Base-by-base conservation (phyloP, 1,140 invertebrate genomes). In the Campoletis sonorensis region DNA sequence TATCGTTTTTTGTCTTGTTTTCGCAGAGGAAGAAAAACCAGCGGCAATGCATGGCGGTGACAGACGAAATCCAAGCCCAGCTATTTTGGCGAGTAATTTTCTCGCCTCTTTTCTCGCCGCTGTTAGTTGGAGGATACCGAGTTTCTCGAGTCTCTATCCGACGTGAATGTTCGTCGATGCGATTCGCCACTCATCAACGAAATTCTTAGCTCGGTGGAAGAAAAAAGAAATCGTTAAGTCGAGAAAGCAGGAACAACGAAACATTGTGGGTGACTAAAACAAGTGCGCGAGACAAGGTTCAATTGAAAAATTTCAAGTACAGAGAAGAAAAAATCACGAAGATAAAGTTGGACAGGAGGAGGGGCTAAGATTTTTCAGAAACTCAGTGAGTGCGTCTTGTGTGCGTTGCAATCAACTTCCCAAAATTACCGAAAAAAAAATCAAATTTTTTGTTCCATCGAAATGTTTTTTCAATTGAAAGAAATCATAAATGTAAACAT, bases 31-130 rank as follows among this genome's bases (percentile, higher is more conserved):
- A 73, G 92, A 93, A 84, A 92, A 93, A 85, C 92, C 93, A 10
- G 93, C 92, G 72, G 93, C 93, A 45, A 93, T 93, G 92, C 92
- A 93, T 87, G 92, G 93, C 7, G 92, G 92, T 33, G 90, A 93
- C 87, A 89, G 90, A 80, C 87, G 90, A 80, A 92, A 91, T 85
- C 85, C 89, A 78, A 89, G 90, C 79, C 89, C 90, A 30, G 88
- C 89, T 84, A 91, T 91, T 89, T 87, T 90, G 83, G 89, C 89
- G 79, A 92, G 89, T 83, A 92, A 91, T 87, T 91, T 91, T 87
- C 90, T 92, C 71, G 88, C 90, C 76, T 90, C 87, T 79, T 85
- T 92, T 54, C 80, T 91, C 81, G 87, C 89, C 61, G 84, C 89
- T 82, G 88, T 91, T 85, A 91, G 90, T 88, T 91, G 91, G 91